phyloP scores from a whole-genome alignment of 2,888 invertebrate species.

The Aplocera efformata region DNA sequence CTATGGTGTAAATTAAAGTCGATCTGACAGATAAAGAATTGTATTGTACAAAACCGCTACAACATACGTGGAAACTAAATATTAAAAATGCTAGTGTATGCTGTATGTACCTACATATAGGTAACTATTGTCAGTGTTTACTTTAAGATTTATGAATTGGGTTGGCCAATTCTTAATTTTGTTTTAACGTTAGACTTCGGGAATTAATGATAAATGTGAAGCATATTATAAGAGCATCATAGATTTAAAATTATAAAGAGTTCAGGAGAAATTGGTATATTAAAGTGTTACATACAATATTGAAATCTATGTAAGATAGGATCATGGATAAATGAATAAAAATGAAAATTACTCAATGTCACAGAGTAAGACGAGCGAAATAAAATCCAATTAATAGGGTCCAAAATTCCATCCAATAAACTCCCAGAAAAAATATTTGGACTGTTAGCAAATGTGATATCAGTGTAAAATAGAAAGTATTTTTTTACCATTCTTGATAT shows the following conservation, averaged over 20 bases:
- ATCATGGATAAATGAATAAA: conserved; percentile 50
- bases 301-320: conserved; percentile 60
- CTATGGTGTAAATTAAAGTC: conserved; percentile 40
- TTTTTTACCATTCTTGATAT: conserved; percentile 57
- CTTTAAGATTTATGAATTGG: conserved; percentile 46
- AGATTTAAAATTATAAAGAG: conserved; percentile 53
- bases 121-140: conserved; percentile 40
- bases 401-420: conserved; percentile 74
- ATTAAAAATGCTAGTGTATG: conserved; percentile 41
- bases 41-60: conserved; percentile 46
- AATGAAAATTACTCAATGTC: conserved; percentile 51
- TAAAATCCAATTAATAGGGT: conserved; percentile 70
- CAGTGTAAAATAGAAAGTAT: conserved; percentile 58
- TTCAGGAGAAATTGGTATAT: conserved; percentile 60
- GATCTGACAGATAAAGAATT: conserved; percentile 29
- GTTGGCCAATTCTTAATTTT: conserved; percentile 43
- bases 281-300: conserved; percentile 63
- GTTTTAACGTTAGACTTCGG: conserved; percentile 48
- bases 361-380: conserved; percentile 63
- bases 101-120: conserved; percentile 36
- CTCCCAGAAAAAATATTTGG: conserved; percentile 62
- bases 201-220: conserved; percentile 55
- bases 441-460: conserved; percentile 67
- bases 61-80: conserved; percentile 25
- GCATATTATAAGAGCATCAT: conserved; percentile 61